phyloP scores from a whole-genome alignment of 1,140 invertebrate genomes.

The Drosophila kikkawai region DNA sequence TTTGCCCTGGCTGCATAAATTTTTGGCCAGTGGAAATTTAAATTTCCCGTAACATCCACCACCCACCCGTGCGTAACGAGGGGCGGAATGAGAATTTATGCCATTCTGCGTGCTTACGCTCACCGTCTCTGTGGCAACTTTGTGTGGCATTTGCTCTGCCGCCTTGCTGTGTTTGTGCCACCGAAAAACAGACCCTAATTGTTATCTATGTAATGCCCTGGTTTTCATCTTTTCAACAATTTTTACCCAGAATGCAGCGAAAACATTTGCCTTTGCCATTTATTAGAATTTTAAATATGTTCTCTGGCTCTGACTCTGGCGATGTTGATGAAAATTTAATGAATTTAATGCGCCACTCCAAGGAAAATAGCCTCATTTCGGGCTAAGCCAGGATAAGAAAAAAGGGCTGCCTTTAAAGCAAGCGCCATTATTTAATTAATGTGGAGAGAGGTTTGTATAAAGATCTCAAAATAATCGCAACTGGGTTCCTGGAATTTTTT shows the following conservation, averaged over 20 bases:
- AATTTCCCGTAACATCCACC: constrained; percentile 35
- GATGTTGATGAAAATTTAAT: constrained; percentile 78
- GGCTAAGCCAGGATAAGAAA: constrained; percentile 5
- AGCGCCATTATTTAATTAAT: constrained; percentile 46
- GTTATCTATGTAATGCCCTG: constrained; percentile 70
- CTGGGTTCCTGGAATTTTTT: constrained; percentile 13
- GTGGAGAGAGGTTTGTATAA: constrained; percentile 17
- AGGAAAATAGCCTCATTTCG: constrained; percentile 26
- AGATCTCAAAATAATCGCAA: constrained; percentile 31
- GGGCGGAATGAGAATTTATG: constrained; percentile 65
- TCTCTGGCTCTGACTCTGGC: constrained; percentile 26
- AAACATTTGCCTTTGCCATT: constrained; percentile 66
- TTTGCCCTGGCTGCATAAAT: constrained; percentile 56
- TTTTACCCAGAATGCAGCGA: constrained; percentile 52
- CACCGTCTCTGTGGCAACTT: constrained; percentile 34
- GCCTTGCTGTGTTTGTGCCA: constrained; percentile 23
- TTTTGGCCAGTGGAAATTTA: constrained; percentile 57
- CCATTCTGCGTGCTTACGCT: constrained; percentile 25
- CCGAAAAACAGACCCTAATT: constrained; percentile 56
- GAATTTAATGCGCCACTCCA: constrained; percentile 67
- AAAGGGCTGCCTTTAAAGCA: constrained; percentile 37
- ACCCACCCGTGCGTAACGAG: constrained; percentile 21
- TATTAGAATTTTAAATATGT: constrained; percentile 79
- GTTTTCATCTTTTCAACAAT: constrained; percentile 58
- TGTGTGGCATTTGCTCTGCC: constrained; percentile 46